Evolutionary conservation across 30 jellyfish, hydroid and myxozoan genomes (phyloP).

Genomic region (Cassiopea xamachana): DNA sequence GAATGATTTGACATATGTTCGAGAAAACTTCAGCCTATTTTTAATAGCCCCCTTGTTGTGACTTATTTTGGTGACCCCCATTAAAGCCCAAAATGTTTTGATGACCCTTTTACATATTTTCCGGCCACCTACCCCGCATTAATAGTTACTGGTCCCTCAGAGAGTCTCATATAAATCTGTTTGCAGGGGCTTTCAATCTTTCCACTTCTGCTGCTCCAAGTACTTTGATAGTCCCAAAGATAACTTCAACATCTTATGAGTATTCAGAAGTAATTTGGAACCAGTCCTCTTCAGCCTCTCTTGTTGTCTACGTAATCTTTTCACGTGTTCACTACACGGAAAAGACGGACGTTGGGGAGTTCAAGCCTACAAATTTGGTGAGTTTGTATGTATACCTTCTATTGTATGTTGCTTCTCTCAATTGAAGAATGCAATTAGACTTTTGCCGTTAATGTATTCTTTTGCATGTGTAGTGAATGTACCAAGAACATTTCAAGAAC

Average conservation of each 20-base stretch:
- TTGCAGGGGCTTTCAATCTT: not conserved
- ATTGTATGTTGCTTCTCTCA: not conserved
- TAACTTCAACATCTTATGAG: not conserved
- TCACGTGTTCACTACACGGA: conserved; percentile 23
- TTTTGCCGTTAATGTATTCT: too few species aligned
- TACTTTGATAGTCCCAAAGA: not conserved
- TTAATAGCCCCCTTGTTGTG: too few species aligned
- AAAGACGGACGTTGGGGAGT: not conserved
- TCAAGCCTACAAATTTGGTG: conserved; percentile 16
- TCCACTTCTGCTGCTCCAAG: not conserved
- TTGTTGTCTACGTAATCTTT: conserved; percentile 6
- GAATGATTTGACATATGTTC: too few species aligned
- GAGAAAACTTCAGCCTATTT: too few species aligned
- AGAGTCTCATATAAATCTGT: not conserved
- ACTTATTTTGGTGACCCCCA: too few species aligned
- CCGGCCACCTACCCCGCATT: too few species aligned
- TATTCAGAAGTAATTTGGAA: conserved; percentile 8
- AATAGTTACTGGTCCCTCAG: too few species aligned
- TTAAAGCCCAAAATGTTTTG: too few species aligned
- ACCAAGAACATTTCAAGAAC: too few species aligned
- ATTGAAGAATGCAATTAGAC: too few species aligned
- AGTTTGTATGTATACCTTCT: not conserved
- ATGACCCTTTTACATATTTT: too few species aligned
- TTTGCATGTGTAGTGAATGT: too few species aligned
- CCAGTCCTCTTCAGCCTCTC: not conserved